Evolutionary conservation across 1,140 invertebrate species (phyloP).

Genomic region (Halotydeus destructor): DNA sequence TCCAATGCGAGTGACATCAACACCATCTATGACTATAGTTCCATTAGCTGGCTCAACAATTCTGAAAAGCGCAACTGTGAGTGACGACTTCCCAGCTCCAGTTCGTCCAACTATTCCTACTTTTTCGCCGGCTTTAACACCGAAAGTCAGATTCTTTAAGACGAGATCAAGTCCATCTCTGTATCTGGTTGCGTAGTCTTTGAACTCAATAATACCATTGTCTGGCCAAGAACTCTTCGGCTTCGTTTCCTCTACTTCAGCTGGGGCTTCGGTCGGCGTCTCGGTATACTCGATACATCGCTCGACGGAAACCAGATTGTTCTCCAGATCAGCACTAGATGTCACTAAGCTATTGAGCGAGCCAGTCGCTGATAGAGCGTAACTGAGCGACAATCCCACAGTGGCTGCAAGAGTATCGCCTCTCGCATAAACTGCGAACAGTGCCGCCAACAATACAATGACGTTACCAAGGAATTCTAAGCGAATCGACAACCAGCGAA

Average conservation of each 20-base stretch:
- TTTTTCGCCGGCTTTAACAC: slow-evolving; percentile 24
- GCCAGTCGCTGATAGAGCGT: slow-evolving; percentile 51
- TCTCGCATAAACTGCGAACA: slow-evolving; percentile 59
- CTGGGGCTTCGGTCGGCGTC: slow-evolving; percentile 33
- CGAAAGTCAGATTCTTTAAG: slow-evolving; percentile 20
- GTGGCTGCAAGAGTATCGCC: slow-evolving; percentile 46
- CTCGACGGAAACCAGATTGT: slow-evolving; percentile 41
- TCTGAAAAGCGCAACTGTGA: slow-evolving; percentile 60
- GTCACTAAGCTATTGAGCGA: slow-evolving; percentile 37
- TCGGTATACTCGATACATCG: slow-evolving; percentile 41
- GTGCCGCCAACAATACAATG: slow-evolving; percentile 34
- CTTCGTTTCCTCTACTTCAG: slow-evolving; percentile 13
- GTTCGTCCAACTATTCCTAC: slow-evolving; percentile 37
- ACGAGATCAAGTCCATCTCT: slow-evolving; percentile 23
- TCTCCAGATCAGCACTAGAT: slow-evolving; percentile 37
- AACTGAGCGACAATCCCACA: slow-evolving; percentile 70
- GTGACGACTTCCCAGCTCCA: slow-evolving; percentile 56
- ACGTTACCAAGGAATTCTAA: slow-evolving; percentile 24
- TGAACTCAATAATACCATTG: slow-evolving; percentile 20
- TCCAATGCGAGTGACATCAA: slow-evolving; percentile 67
- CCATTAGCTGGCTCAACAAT: slow-evolving; percentile 48
- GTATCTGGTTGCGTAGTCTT: slow-evolving; percentile 21
- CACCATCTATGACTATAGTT: slow-evolving; percentile 45
- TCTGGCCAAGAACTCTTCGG: slow-evolving; percentile 18
- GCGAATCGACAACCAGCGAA: slow-evolving; percentile 23